Evolutionary conservation across 2,797 vertebrate genomes (phyloP).

Genomic region (Sus cebifrons): DNA sequence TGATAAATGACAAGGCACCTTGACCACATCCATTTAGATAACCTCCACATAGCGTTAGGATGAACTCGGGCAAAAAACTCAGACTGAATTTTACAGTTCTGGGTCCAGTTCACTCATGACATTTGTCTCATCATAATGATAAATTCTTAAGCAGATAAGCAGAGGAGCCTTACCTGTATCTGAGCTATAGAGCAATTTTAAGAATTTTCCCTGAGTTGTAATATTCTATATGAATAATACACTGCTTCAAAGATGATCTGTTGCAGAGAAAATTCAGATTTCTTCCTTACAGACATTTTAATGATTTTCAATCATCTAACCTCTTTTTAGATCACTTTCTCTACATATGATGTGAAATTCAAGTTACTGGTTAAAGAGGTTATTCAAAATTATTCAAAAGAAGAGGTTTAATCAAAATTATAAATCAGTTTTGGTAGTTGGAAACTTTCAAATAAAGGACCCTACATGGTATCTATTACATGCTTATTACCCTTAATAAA

Average conservation of each 20-base stretch:
- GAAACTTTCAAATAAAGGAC: constrained; percentile 64
- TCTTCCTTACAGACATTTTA: constrained; percentile 69
- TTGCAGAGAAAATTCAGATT: constrained; percentile 79
- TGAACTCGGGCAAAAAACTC: constrained; percentile 63
- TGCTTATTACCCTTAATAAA: neutral
- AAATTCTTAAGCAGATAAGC: constrained; percentile 71
- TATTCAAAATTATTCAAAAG: constrained; percentile 69
- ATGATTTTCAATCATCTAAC: constrained; percentile 67
- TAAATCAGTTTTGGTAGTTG: constrained; percentile 76
- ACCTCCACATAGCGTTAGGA: neutral
- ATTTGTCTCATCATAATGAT: constrained; percentile 70
- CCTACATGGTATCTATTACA: constrained; percentile 22
- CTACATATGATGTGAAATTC: constrained; percentile 70
- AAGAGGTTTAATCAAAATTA: constrained; percentile 66
- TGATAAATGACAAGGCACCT: constrained; percentile 57
- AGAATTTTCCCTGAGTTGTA: constrained; percentile 64
- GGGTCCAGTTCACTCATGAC: constrained; percentile 43
- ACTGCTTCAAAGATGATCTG: constrained; percentile 66
- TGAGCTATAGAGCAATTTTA: constrained; percentile 61
- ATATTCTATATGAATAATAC: constrained; percentile 75
- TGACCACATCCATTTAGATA: constrained; percentile 58
- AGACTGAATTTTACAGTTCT: constrained; percentile 52
- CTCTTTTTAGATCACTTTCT: constrained; percentile 64
- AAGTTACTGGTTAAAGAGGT: constrained; percentile 51
- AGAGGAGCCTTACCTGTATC: neutral